Conservation (phyloP, 1,140 invertebrate species). For the Stenopsyche tienmushanensis region DNA sequence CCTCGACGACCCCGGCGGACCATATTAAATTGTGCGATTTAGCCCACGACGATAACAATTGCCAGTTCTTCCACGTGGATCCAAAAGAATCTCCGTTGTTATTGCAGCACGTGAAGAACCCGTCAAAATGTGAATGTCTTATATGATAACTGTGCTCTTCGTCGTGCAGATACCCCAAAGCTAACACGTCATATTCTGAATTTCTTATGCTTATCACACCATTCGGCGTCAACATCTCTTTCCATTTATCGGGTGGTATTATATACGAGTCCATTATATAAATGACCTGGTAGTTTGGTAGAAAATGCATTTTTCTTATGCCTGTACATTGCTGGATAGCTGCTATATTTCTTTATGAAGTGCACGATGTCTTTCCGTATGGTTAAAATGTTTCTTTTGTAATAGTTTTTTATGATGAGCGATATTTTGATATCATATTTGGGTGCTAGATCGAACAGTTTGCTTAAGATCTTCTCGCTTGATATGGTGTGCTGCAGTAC, state of each 20-base stretch:
- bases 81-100: constrained; percentile 35
- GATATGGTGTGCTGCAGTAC: constrained; percentile 3
- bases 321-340: constrained; percentile 32
- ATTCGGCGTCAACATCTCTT: constrained; percentile 28
- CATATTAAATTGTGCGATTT: constrained; percentile 27
- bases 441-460: constrained; percentile 30
- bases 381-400: constrained; percentile 34
- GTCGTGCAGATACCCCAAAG: constrained; percentile 33
- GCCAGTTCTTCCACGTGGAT: constrained; percentile 40
- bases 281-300: constrained; percentile 20
- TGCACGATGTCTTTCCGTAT: constrained; percentile 29
- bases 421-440: constrained; percentile 31
- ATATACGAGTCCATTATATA: constrained; percentile 34
- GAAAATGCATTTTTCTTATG: constrained; percentile 5
- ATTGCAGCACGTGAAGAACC: constrained; percentile 35
- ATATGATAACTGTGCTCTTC: constrained; percentile 36
- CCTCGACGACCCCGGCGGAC: constrained; percentile 36
- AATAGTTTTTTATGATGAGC: constrained; percentile 31
- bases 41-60: constrained; percentile 29
- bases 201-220: constrained; percentile 34
- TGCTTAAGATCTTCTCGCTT: constrained; percentile 23
- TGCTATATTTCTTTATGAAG: constrained; percentile 30
- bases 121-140: constrained; percentile 34
- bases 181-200: constrained; percentile 27
- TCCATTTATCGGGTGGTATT: constrained; percentile 31